phyloP scores from a whole-genome alignment of 2,888 invertebrate genomes.

The Chrysolina oricalcia region DNA sequence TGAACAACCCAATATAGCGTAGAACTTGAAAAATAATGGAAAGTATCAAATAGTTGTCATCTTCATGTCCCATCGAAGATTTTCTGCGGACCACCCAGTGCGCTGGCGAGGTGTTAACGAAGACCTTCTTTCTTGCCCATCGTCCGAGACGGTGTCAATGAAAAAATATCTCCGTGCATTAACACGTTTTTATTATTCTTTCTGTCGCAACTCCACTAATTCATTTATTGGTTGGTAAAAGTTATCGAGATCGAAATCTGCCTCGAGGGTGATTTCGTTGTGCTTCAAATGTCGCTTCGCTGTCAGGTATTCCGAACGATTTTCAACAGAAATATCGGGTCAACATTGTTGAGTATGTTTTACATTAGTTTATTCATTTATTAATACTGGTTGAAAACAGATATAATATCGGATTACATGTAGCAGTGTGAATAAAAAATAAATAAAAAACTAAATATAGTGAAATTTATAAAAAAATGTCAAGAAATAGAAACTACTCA shows the following conservation, averaged over 20 bases:
- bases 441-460: no score
- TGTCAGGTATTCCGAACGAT: not conserved
- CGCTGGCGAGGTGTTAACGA: constrained; percentile 28
- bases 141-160: constrained; percentile 33
- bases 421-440: no score
- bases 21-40: no score
- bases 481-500: no score
- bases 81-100: constrained; percentile 27
- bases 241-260: constrained; percentile 34
- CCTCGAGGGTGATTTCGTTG: constrained; percentile 8
- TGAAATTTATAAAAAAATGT: no score
- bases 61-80: not conserved
- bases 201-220: constrained; percentile 52
- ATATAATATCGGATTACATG: no score
- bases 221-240: constrained; percentile 49
- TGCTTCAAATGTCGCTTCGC: not conserved
- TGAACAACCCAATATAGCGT: no score
- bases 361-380: no score
- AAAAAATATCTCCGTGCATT: constrained; percentile 67
- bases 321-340: not conserved
- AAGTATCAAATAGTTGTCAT: not conserved
- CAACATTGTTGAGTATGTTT: not conserved
- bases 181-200: constrained; percentile 68
- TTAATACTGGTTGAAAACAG: no score
- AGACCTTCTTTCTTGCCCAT: constrained; percentile 32